Evolutionary conservation across 2,888 invertebrate species (phyloP).

Genomic region (Troides oblongomaculatus): DNA sequence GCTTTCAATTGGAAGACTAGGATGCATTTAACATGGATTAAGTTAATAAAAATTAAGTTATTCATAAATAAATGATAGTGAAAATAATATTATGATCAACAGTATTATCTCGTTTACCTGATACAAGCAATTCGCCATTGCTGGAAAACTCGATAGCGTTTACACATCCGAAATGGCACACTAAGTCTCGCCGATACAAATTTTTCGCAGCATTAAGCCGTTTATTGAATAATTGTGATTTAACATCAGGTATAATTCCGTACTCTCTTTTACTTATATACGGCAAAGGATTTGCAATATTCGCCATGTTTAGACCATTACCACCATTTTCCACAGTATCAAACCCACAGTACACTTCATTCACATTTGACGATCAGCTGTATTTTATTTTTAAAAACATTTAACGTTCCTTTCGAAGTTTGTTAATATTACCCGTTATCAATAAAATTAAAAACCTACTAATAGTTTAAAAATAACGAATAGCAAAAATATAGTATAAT

Average conservation of each 20-base stretch:
- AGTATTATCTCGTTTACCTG: conserved; percentile 82
- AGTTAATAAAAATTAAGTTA: neutral
- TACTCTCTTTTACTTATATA: conserved; percentile 82
- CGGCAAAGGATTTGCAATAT: conserved; percentile 79
- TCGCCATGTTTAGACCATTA: conserved; percentile 69
- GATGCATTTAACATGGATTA: neutral
- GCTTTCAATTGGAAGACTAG: neutral
- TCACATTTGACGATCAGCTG: conserved; percentile 65
- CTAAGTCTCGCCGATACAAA: conserved; percentile 90
- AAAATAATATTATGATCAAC: conserved; percentile 8
- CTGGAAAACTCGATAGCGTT: conserved; percentile 97
- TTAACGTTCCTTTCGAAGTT: conserved; percentile 42
- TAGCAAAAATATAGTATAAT: too few species aligned
- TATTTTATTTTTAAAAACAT: conserved; percentile 67
- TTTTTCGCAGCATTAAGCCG: conserved; percentile 85
- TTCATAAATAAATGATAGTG: neutral
- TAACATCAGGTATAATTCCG: conserved; percentile 78
- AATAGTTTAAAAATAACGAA: neutral
- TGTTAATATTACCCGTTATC: conserved; percentile 29
- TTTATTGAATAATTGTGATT: conserved; percentile 80
- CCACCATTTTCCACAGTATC: conserved; percentile 64
- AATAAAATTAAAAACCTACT: conserved; percentile 17
- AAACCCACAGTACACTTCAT: conserved; percentile 41
- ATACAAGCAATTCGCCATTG: conserved; percentile 91
- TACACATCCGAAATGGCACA: conserved; percentile 96